Evolutionary conservation across 35 echinoderm and acorn worm species (phyloP).

Genomic region (Antedon bifida): DNA sequence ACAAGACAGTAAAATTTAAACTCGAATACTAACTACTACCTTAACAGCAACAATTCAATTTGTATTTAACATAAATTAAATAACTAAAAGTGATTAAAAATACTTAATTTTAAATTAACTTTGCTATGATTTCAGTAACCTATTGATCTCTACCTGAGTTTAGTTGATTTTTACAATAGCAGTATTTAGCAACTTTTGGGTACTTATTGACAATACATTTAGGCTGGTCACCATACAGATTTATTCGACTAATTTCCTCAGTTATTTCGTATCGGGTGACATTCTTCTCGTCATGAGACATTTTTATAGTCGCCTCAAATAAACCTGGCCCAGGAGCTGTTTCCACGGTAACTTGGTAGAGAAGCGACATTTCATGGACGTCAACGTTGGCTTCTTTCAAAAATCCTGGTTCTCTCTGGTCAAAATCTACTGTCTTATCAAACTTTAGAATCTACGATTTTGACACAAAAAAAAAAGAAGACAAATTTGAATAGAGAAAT

Average conservation of each 20-base stretch:
- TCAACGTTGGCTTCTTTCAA: conserved; percentile 5
- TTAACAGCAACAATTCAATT: too few relatives aligned
- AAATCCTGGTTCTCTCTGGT: conserved; percentile 25
- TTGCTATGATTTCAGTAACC: too few relatives aligned
- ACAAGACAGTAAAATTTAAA: too few relatives aligned
- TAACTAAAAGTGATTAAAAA: too few relatives aligned
- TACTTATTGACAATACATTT: conserved; percentile 16
- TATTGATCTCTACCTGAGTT: neutral
- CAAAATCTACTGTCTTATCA: conserved; percentile 10
- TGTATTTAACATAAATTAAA: too few relatives aligned
- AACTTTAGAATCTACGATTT: conserved; percentile 27
- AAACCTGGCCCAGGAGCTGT: conserved; percentile 31
- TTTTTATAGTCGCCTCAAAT: conserved; percentile 34
- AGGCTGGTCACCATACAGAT: conserved; percentile 22
- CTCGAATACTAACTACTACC: too few relatives aligned
- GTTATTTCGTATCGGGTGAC: neutral
- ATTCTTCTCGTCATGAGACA: neutral
- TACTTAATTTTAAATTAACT: too few relatives aligned
- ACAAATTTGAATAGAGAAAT: too few relatives aligned
- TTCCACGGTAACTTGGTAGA: conserved; percentile 36
- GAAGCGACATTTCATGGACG: conserved; percentile 11
- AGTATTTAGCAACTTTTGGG: conserved; percentile 18
- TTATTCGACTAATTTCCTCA: conserved; percentile 25
- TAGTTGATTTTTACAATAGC: conserved; percentile 31
- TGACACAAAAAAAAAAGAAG: neutral